A percentile compares a stretch with the other conserved stretches of the same genome.
Conservation (phyloP, 1,140 invertebrate genomes). For the Lanistes nyassanus region DNA sequence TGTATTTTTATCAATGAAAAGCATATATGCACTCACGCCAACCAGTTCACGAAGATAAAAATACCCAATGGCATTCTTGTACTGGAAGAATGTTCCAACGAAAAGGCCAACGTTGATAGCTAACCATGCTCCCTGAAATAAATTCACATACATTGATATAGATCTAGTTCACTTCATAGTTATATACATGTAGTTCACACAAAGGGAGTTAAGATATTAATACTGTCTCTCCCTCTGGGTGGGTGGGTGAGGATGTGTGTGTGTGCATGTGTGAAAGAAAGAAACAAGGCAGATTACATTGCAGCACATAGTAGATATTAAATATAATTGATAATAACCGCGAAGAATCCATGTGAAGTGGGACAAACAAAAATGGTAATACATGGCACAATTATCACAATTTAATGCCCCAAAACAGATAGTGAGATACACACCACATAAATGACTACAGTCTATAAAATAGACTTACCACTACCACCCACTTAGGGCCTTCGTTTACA, state of each 20-base stretch:
- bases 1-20: too few relatives aligned
- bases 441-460: not conserved
- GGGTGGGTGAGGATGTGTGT: too few relatives aligned
- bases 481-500: slow-evolving; percentile 44
- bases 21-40: slow-evolving; percentile 48
- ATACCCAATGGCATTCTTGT: slow-evolving; percentile 43
- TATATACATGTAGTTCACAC: too few relatives aligned
- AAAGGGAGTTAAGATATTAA: too few relatives aligned
- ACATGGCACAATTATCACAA: too few relatives aligned
- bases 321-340: not conserved
- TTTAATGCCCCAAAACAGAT: too few relatives aligned
- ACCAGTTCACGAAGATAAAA: slow-evolving; percentile 53
- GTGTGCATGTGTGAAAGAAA: too few relatives aligned
- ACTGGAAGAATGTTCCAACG: slow-evolving; percentile 51
- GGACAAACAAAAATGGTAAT: not conserved
- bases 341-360: not conserved
- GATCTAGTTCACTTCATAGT: too few relatives aligned
- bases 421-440: slow-evolving; percentile 2
- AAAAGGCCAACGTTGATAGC: slow-evolving; percentile 55
- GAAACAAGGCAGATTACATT: not conserved
- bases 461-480: slow-evolving; percentile 40
- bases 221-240: not conserved
- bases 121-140: slow-evolving; percentile 55
- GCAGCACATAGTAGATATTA: not conserved
- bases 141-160: too few relatives aligned